Evolutionary conservation across 1,140 invertebrate species (phyloP).

Genomic region (Heliconius melpomene): DNA sequence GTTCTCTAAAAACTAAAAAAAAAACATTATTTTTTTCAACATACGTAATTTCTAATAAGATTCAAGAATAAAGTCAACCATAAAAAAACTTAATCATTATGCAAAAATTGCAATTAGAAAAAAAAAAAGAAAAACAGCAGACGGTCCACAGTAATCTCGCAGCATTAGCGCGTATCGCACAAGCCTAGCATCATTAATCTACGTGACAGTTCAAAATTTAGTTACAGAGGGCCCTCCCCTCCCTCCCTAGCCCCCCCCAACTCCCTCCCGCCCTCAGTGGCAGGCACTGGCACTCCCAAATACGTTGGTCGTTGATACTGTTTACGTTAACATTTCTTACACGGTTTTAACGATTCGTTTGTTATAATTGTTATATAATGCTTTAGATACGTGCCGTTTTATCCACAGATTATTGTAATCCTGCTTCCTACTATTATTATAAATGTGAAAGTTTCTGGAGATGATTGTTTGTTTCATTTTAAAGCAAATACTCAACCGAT

Average conservation of each 20-base stretch:
- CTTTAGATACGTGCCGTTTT: not conserved
- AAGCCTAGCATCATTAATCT: slow-evolving; percentile 79
- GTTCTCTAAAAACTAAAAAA: no score
- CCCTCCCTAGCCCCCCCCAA: slow-evolving; percentile 4
- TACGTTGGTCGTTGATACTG: slow-evolving; percentile 40
- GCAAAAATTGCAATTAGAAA: slow-evolving; percentile 23
- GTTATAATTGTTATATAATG: not conserved
- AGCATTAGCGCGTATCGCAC: slow-evolving; percentile 78
- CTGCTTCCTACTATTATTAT: no score
- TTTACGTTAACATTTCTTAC: slow-evolving; percentile 25
- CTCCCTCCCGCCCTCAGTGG: slow-evolving; percentile 38
- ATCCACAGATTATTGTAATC: not conserved
- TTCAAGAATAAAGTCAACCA: no score
- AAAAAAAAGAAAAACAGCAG: slow-evolving; percentile 4
- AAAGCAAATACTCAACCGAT: no score
- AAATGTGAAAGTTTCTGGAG: no score
- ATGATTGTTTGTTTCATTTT: no score
- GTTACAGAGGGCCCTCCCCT: slow-evolving; percentile 73
- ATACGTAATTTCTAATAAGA: no score
- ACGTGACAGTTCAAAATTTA: slow-evolving; percentile 82
- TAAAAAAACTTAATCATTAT: slow-evolving; percentile 11
- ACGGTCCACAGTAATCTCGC: slow-evolving; percentile 64
- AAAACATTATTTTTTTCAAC: no score
- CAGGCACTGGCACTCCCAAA: slow-evolving; percentile 54
- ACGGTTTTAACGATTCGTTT: not conserved